Evolutionary conservation across 2,888 invertebrate genomes (phyloP).

Genomic region (Brenthis daphne): DNA sequence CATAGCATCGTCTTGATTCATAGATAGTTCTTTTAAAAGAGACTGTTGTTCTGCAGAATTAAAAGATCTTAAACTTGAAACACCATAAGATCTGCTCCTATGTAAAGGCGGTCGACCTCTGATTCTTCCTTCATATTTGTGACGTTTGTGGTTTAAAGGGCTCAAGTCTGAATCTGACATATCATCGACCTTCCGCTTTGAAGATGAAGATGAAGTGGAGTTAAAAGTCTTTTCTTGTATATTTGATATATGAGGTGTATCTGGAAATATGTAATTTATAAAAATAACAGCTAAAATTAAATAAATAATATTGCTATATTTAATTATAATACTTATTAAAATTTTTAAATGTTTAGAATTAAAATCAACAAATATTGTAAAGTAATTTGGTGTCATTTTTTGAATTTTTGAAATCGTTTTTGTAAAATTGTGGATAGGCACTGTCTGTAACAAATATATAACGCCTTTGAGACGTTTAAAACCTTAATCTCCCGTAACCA

Average conservation of each 20-base stretch:
- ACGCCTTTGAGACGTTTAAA: too few species aligned
- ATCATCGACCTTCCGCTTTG: conserved; percentile 66
- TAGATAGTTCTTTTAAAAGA: conserved; percentile 49
- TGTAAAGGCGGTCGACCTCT: conserved; percentile 69
- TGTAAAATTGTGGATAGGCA: too few species aligned
- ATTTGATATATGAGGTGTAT: conserved; percentile 52
- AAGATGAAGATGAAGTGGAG: conserved; percentile 60
- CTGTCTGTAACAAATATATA: too few species aligned
- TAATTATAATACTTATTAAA: too few species aligned
- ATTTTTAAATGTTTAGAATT: too few species aligned
- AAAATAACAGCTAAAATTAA: too few species aligned
- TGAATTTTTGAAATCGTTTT: too few species aligned
- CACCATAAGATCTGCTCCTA: conserved; percentile 52
- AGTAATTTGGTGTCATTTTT: too few species aligned
- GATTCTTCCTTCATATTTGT: conserved; percentile 70
- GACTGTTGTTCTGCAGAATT: conserved; percentile 61
- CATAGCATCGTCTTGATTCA: conserved; percentile 52
- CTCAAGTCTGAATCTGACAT: conserved; percentile 62
- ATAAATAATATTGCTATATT: too few species aligned
- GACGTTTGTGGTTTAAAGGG: conserved; percentile 70
- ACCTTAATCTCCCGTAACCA: too few species aligned
- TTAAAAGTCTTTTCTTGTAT: conserved; percentile 39
- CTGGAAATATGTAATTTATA: conserved; percentile 42
- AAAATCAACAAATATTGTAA: too few species aligned
- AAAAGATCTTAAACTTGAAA: conserved; percentile 54